Conservation (phyloP, 2,888 invertebrate species). For the Helobdella robusta region DNA sequence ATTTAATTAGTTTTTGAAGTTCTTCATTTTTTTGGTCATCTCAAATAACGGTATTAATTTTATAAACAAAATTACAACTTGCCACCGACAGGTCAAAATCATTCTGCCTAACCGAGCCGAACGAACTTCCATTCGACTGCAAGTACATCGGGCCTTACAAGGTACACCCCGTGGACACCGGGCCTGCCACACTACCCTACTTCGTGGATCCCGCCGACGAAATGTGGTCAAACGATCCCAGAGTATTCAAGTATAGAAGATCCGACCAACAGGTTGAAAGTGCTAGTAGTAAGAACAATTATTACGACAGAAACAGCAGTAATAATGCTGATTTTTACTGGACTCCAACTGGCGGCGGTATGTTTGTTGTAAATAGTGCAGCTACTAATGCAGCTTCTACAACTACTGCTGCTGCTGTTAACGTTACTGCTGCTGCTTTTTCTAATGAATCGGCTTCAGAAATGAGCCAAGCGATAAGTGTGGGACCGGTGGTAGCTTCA, state of each 20-base stretch:
- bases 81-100: slow-evolving; percentile 2
- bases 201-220: slow-evolving; percentile 25
- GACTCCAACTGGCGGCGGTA: neutral
- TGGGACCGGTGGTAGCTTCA: too few species aligned
- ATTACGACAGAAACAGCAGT: neutral
- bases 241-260: slow-evolving; percentile 29
- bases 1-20: too few species aligned
- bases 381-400: neutral
- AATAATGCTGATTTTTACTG: neutral
- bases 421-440: neutral
- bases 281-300: neutral
- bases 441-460: neutral
- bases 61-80: too few species aligned
- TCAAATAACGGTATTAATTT: too few species aligned
- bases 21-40: too few species aligned
- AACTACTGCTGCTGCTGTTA: neutral
- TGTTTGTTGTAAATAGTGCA: neutral
- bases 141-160: slow-evolving; percentile 23
- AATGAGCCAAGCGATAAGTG: neutral
- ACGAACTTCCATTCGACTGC: slow-evolving; percentile 17
- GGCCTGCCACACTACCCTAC: slow-evolving; percentile 18
- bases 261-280: slow-evolving; percentile 1
- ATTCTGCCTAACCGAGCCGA: neutral
- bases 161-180: slow-evolving; percentile 17
- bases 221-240: slow-evolving; percentile 28